A percentile compares a stretch with the other conserved stretches of the same genome.
phyloP scores from a whole-genome alignment of 2,888 invertebrate genomes.

The Eupsilia transversa region DNA sequence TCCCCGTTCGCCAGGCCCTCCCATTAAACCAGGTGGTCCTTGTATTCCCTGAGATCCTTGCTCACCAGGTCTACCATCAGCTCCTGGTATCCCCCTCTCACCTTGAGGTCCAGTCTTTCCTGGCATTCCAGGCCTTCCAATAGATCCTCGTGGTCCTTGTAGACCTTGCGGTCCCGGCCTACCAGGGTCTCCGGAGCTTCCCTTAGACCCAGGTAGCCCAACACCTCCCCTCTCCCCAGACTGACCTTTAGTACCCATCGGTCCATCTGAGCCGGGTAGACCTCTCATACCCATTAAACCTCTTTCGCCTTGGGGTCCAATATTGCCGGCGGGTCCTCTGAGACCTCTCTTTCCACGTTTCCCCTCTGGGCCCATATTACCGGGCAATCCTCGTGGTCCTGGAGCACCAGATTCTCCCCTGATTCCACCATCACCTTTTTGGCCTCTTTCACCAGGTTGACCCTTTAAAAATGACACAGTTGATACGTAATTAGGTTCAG shows the following conservation, averaged over 20 bases:
- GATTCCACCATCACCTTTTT: slow-evolving; percentile 94
- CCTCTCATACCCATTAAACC: slow-evolving; percentile 92
- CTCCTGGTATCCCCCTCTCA: slow-evolving; percentile 94
- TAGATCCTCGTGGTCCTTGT: slow-evolving; percentile 91
- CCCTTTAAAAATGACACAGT: slow-evolving; percentile 89
- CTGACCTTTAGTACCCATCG: slow-evolving; percentile 94
- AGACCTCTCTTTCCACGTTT: slow-evolving; percentile 95
- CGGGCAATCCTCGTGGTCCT: slow-evolving; percentile 94
- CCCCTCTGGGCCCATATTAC: slow-evolving; percentile 94
- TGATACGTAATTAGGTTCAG: neutral
- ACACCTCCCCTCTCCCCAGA: slow-evolving; percentile 92
- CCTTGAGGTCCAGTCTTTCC: slow-evolving; percentile 93
- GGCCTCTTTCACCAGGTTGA: slow-evolving; percentile 94
- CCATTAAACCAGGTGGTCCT: slow-evolving; percentile 94
- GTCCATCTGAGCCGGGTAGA: slow-evolving; percentile 94
- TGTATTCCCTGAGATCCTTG: slow-evolving; percentile 95
- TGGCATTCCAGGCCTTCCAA: slow-evolving; percentile 93
- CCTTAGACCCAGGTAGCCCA: slow-evolving; percentile 90
- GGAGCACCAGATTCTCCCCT: slow-evolving; percentile 94
- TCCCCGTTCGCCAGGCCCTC: slow-evolving; percentile 95
- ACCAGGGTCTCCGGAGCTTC: slow-evolving; percentile 91
- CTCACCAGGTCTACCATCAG: slow-evolving; percentile 96
- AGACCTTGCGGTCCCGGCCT: slow-evolving; percentile 93
- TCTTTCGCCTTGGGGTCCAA: slow-evolving; percentile 94
- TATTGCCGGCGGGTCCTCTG: slow-evolving; percentile 93